Conservation (phyloP, 2,113 vertebrate genomes). For the Speoplatyrhinus poulsoni region DNA sequence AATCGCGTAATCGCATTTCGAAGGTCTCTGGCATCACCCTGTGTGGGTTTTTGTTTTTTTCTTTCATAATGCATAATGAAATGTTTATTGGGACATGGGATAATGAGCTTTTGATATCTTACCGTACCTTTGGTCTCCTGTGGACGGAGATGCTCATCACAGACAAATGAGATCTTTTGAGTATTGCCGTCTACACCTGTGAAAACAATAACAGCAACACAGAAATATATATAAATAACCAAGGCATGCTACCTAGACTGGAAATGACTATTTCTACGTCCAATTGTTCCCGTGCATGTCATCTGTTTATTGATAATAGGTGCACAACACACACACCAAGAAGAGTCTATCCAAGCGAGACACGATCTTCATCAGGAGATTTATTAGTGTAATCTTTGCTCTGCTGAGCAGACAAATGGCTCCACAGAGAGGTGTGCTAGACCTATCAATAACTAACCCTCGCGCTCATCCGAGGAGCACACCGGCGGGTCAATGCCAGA, state of each 20-base stretch:
- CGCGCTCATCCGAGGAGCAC: conserved; percentile 31
- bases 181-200: conserved; percentile 72
- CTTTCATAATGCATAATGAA: conserved; percentile 34
- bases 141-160: conserved; percentile 78
- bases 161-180: conserved; percentile 76
- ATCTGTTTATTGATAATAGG: conserved; percentile 40
- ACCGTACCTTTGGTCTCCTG: conserved; percentile 75
- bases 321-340: background rate
- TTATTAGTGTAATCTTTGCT: conserved; percentile 49
- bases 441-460: conserved; percentile 38
- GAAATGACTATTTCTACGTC: conserved; percentile 16
- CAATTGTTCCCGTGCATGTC: conserved; percentile 8
- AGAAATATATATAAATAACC: conserved; percentile 12
- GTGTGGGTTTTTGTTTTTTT: conserved; percentile 13
- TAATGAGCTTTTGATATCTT: conserved; percentile 66
- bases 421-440: conserved; percentile 13
- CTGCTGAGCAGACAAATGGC: conserved; percentile 41
- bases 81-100: conserved; percentile 54
- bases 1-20: conserved; percentile 1
- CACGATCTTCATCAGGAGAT: conserved; percentile 47
- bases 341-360: conserved; percentile 16
- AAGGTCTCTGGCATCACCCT: background rate
- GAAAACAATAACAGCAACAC: conserved; percentile 55
- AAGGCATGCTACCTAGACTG: conserved; percentile 13
- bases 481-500: conserved; percentile 43